A percentile compares a stretch with the other conserved stretches of the same genome.
Evolutionary conservation across 2,888 invertebrate species (phyloP).

Genomic region (Conomelus anceps): DNA sequence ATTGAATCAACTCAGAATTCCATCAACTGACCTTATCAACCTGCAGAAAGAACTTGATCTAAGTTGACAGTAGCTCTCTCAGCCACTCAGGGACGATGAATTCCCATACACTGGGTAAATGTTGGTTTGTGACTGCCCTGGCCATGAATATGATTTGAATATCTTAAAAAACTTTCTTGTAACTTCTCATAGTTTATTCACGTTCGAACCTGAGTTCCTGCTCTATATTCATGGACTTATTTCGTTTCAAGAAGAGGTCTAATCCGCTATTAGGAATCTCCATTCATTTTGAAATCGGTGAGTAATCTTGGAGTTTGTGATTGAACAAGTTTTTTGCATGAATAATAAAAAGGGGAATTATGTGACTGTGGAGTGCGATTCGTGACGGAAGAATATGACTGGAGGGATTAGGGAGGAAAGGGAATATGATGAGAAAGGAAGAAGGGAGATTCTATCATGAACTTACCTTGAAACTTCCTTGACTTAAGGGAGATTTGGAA

Average conservation of each 20-base stretch:
- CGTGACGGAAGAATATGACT: too few relatives aligned
- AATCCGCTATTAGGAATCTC: background rate
- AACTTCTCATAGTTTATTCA: background rate
- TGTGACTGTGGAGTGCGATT: too few relatives aligned
- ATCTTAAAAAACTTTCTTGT: background rate
- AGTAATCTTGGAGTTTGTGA: background rate
- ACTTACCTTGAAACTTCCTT: too few relatives aligned
- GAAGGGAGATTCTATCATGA: too few relatives aligned
- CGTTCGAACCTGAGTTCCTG: background rate
- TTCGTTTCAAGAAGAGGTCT: background rate
- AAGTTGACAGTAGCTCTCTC: background rate
- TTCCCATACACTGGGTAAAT: background rate
- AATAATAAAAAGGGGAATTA: background rate
- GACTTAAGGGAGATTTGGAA: too few relatives aligned
- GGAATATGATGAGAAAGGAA: too few relatives aligned
- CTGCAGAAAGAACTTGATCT: background rate
- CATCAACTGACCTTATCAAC: background rate
- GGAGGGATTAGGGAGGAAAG: too few relatives aligned
- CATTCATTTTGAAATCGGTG: background rate
- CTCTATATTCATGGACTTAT: background rate
- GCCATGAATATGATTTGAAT: background rate
- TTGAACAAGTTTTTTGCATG: background rate
- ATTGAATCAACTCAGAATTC: too few relatives aligned
- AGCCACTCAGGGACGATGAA: background rate
- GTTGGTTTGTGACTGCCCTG: background rate